Percentiles rank a stretch among this genome's conserved stretches.
phyloP scores from a whole-genome alignment of 2,888 invertebrate genomes.

The Ernsta delagoae region DNA sequence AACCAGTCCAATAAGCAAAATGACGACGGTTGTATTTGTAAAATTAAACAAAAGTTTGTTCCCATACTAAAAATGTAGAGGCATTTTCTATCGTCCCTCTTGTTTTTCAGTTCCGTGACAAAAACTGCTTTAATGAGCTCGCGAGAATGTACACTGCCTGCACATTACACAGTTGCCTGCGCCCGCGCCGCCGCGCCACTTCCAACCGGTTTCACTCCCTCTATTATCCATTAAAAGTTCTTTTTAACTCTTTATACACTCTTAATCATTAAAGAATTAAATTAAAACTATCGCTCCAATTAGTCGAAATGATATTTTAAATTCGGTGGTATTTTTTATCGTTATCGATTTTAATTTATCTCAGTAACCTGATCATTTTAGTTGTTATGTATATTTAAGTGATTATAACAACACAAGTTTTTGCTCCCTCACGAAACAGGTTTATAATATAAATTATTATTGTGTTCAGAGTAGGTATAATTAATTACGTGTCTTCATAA shows the following conservation, averaged over 20 bases:
- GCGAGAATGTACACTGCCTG: conserved; percentile 65
- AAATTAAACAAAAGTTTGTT: too few relatives aligned
- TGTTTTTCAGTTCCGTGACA: conserved; percentile 46
- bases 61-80: too few relatives aligned
- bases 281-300: conserved; percentile 50
- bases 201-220: conserved; percentile 62
- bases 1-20: too few relatives aligned
- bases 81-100: background rate
- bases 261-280: conserved; percentile 64
- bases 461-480: background rate
- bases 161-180: conserved; percentile 57
- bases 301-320: conserved; percentile 37
- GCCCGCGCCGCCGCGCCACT: conserved; percentile 42
- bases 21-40: too few relatives aligned
- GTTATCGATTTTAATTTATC: background rate
- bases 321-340: background rate
- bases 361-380: background rate
- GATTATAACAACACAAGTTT: background rate
- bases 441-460: background rate
- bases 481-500: background rate
- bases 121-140: conserved; percentile 69
- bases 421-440: background rate
- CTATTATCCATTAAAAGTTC: conserved; percentile 37
- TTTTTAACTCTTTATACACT: conserved; percentile 61
- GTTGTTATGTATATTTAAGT: background rate